A percentile compares a stretch with the other conserved stretches of the same genome.
Conservation (phyloP, 2,113 vertebrate species). For the Spizaetus ornatus region DNA sequence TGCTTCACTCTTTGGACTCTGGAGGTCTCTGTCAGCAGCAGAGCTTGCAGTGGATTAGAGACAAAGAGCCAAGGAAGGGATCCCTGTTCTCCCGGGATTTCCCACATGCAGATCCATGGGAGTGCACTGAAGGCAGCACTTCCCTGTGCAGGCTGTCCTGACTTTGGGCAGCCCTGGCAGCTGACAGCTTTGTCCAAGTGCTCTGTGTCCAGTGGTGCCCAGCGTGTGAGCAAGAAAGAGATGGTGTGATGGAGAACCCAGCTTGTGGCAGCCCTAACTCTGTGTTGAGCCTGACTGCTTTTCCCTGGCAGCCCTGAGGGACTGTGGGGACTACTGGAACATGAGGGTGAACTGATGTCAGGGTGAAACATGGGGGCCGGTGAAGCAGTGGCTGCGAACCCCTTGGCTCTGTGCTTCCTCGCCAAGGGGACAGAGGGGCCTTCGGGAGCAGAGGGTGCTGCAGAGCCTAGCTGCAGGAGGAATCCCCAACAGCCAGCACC, state of each 20-base stretch:
- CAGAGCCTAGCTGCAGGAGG: neutral
- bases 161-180: neutral
- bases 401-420: neutral
- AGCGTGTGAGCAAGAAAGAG: neutral
- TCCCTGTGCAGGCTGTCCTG: neutral
- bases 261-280: neutral
- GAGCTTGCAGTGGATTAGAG: neutral
- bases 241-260: neutral
- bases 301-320: neutral
- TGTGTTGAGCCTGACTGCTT: neutral
- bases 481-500: neutral
- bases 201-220: neutral
- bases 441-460: neutral
- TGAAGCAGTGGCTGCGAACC: neutral
- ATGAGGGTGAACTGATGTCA: rapidly evolving
- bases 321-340: neutral
- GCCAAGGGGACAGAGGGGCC: rapidly evolving
- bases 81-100: neutral
- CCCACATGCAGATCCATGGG: neutral
- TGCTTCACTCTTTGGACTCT: neutral
- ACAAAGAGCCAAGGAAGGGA: neutral
- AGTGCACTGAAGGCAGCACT: neutral
- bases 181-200: neutral
- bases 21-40: neutral
- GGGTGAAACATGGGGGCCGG: neutral